These are phyloP conservation scores for Phengaris arion DNA, from an alignment of 2,888 invertebrate species.

Conservation along the genomic window DNA sequence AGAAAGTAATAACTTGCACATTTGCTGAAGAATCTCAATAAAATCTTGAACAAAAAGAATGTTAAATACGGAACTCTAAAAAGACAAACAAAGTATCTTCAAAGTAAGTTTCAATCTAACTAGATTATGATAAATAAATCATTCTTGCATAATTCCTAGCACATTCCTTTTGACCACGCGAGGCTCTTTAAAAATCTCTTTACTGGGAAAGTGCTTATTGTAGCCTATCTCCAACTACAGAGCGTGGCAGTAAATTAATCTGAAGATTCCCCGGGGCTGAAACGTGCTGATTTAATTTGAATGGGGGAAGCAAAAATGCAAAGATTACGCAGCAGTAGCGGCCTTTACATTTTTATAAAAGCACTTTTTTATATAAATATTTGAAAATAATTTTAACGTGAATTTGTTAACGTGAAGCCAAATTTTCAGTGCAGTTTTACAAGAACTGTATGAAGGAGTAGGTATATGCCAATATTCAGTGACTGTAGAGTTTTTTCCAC, in stretches of 20 bases:
- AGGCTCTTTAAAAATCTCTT: too few species aligned
- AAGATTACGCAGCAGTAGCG: constrained; percentile 35
- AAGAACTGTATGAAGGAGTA: neutral
- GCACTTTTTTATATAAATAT: neutral
- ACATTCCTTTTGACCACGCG: neutral
- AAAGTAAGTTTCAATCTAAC: neutral
- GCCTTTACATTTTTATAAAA: constrained; percentile 37
- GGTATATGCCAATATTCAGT: neutral
- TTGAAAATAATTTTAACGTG: neutral
- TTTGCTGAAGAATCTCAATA: too few species aligned
- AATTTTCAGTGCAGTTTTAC: too few species aligned
- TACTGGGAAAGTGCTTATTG: constrained; percentile 23
- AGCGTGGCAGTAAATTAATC: constrained; percentile 36
- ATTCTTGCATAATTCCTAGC: constrained; percentile 4
- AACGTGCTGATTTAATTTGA: constrained; percentile 55
- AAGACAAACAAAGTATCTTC: neutral
- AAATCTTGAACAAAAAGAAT: too few species aligned
- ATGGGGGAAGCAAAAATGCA: constrained; percentile 52
- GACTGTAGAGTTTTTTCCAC: too few species aligned
- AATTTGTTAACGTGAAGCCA: too few species aligned
- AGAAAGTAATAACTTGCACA: neutral
- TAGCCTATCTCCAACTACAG: constrained; percentile 30
- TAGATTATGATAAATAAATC: constrained; percentile 7
- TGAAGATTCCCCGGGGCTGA: constrained; percentile 43
- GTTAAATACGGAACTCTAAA: neutral